Base-by-base conservation (phyloP, 2,113 vertebrate species). In the Varanus salvator region DNA sequence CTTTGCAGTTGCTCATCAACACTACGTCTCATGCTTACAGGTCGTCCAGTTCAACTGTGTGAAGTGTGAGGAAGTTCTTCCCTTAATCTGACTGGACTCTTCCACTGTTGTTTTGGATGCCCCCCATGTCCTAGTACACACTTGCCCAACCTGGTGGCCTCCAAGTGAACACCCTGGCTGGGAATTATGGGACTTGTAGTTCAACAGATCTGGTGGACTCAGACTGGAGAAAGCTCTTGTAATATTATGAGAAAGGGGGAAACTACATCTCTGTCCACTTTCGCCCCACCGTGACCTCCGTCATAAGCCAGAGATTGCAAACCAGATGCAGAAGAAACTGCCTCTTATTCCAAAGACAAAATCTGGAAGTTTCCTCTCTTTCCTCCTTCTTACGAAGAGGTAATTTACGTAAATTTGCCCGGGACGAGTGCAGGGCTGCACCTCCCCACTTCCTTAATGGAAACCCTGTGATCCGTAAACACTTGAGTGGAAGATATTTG, bases 381-480 rank as follows among this genome's bases (percentile, higher is more conserved):
- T 21, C 44, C 23, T 48, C 23, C 86, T 93, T 66, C 85, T 86
- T 86, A 95, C 96, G 97, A 95, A 95, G 97, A 97, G 96, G 98
- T 98, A 98, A 98, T 98, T 98, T 98, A 97, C 95, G 96, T 97
- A 97, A 97, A 97, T 98, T 97, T 97, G 97, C 95, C 97, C 95
- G 72, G 31, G 71, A 66, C 95, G 93, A 71, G 93, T 95, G 89
- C n/a, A 91, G 7, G 8, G 94, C 97, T 94, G 97, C 94, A 94
- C 97, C 97, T 98, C 97, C 97, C 97, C 97, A 97, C 97, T 98
- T 97, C 96, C 97, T 98, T 99, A 99, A 99, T 99, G 98, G 98
- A 98, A 99, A 99, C 96, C 96, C 97, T 97, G 97, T 99, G 99
- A 99, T 99, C 99, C 99, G 96, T 99, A 97, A 90, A 98, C 97